phyloP scores from a whole-genome alignment of 1,140 invertebrate species.

The Cryptotermes secundus region DNA sequence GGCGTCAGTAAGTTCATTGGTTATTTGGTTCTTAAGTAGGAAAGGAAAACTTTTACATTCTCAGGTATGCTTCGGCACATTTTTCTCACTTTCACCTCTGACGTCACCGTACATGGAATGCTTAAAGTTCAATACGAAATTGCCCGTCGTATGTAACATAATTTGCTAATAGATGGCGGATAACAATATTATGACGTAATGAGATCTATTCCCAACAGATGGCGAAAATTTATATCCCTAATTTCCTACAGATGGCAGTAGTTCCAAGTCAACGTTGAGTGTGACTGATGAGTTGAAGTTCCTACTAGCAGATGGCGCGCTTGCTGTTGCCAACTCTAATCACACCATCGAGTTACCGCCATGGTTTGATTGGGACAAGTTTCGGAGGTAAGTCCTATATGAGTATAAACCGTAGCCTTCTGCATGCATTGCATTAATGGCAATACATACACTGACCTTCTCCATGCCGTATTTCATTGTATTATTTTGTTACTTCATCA shows the following conservation, averaged over 20 bases:
- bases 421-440: too few relatives aligned
- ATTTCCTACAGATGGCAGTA: not conserved
- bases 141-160: too few relatives aligned
- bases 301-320: constrained; percentile 29
- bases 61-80: not conserved
- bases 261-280: not conserved
- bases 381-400: constrained; percentile 50
- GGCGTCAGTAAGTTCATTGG: too few relatives aligned
- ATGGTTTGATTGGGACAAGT: constrained; percentile 59
- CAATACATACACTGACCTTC: too few relatives aligned
- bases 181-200: too few relatives aligned
- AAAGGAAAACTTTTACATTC: not conserved
- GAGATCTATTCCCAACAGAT: not conserved
- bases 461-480: too few relatives aligned
- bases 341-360: constrained; percentile 47
- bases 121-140: not conserved
- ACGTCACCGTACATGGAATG: not conserved
- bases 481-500: too few relatives aligned
- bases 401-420: too few relatives aligned
- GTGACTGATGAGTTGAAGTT: constrained; percentile 19
- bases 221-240: not conserved
- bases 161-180: too few relatives aligned
- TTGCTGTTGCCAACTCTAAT: not conserved
- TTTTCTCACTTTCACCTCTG: not conserved
- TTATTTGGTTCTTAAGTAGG: not conserved